These are phyloP conservation scores for Amphiprion percula DNA, from an alignment of 2,113 vertebrate genomes.

Conservation along the genomic window DNA sequence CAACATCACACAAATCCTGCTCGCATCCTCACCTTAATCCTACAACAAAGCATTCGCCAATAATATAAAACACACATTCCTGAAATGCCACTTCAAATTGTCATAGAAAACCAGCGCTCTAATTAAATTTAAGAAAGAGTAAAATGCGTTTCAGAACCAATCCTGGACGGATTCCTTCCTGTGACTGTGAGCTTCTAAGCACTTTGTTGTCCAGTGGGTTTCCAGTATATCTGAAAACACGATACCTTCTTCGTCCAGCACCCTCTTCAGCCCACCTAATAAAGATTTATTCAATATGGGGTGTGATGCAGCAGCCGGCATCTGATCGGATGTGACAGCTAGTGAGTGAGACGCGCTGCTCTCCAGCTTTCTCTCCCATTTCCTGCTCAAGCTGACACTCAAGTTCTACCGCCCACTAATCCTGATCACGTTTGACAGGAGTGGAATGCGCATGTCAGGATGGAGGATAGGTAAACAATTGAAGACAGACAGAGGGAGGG, in stretches of 20 bases:
- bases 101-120: not conserved
- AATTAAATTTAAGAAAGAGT: not conserved
- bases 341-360: constrained; percentile 63
- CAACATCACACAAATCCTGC: constrained; percentile 8
- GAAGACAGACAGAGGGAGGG: constrained; percentile 35
- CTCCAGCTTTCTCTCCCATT: constrained; percentile 69
- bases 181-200: not conserved
- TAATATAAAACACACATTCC: constrained; percentile 1
- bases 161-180: constrained; percentile 6
- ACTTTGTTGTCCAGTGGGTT: constrained; percentile 34
- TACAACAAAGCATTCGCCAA: not conserved
- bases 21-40: not conserved
- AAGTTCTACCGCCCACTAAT: constrained; percentile 56
- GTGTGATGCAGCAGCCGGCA: constrained; percentile 49
- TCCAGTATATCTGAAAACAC: constrained; percentile 28
- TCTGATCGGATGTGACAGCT: constrained; percentile 76
- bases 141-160: constrained; percentile 10
- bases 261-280: constrained; percentile 56
- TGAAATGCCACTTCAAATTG: constrained; percentile 12
- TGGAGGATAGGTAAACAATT: constrained; percentile 68
- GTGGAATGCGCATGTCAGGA: constrained; percentile 65
- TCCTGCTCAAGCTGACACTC: constrained; percentile 73
- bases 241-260: constrained; percentile 10
- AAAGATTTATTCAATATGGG: constrained; percentile 73
- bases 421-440: constrained; percentile 80